Percentiles rank a stretch among this genome's conserved stretches.
Evolutionary conservation across 2,113 vertebrate species (phyloP).

Genomic region (Sinocyclocheilus maitianheensis): DNA sequence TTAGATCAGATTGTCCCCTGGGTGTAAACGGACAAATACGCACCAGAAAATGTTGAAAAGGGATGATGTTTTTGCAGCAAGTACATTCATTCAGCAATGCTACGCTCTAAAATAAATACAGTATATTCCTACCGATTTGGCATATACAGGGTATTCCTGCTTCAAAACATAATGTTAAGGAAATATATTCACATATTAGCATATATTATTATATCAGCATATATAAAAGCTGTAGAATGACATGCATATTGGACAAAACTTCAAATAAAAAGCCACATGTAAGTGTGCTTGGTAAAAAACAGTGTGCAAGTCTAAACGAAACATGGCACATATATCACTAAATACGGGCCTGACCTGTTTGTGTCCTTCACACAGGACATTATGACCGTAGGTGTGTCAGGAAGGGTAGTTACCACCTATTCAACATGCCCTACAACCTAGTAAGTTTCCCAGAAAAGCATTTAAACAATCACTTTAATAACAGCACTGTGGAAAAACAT

Average conservation of each 20-base stretch:
- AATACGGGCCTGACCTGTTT: neutral
- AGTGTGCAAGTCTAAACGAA: neutral
- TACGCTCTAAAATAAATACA: neutral
- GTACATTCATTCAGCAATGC: neutral
- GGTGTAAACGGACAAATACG: neutral
- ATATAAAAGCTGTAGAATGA: neutral
- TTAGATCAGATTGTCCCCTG: neutral
- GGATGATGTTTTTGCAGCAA: neutral
- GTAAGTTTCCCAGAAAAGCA: neutral
- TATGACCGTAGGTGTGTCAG: neutral
- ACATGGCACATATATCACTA: neutral
- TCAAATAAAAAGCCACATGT: neutral
- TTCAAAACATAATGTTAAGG: neutral
- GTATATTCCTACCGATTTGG: neutral
- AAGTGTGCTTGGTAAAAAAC: neutral
- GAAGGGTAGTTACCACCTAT: neutral
- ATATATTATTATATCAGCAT: too few species aligned
- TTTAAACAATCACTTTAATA: neutral
- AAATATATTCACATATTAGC: neutral
- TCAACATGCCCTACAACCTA: neutral
- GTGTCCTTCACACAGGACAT: constrained; percentile 13
- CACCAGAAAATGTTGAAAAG: neutral
- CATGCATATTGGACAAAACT: neutral
- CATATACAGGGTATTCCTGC: neutral
- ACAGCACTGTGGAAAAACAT: neutral